These are phyloP conservation scores for Odontothrips loti DNA, from an alignment of 2,888 invertebrate species.

Conservation along the genomic window DNA sequence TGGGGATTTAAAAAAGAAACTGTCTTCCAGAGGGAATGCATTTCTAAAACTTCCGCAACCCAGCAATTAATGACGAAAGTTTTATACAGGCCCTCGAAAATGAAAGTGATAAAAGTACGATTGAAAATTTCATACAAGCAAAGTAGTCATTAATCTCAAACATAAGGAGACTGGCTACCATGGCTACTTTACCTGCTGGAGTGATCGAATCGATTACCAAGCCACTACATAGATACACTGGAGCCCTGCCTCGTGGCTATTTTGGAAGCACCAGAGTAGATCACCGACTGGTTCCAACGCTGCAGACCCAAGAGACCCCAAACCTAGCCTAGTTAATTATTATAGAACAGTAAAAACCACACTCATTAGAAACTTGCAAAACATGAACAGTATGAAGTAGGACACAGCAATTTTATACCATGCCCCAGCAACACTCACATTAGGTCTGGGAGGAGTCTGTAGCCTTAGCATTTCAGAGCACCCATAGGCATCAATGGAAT, in stretches of 20 bases:
- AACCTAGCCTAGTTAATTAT: conserved; percentile 13
- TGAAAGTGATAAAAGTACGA: background rate
- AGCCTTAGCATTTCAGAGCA: conserved; percentile 1
- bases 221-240: conserved; percentile 33
- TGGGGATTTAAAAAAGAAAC: no score
- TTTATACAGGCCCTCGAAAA: no score
- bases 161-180: conserved; percentile 47
- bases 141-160: background rate
- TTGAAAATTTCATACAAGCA: background rate
- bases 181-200: conserved; percentile 50
- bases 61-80: no score
- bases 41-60: no score
- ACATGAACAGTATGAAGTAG: background rate
- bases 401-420: background rate
- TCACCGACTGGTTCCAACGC: conserved; percentile 16
- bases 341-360: conserved; percentile 25
- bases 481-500: background rate
- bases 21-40: no score
- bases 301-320: conserved; percentile 8
- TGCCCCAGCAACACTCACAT: background rate
- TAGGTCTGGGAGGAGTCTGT: background rate
- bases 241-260: conserved; percentile 28
- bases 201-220: conserved; percentile 34
- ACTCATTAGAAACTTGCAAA: conserved; percentile 9
- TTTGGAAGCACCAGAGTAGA: conserved; percentile 31